A percentile compares a stretch with the other conserved stretches of the same genome.
Conservation (phyloP, 30 jellyfish, hydroid and myxozoan species). For the Chrysaora quinquecirrha region DNA sequence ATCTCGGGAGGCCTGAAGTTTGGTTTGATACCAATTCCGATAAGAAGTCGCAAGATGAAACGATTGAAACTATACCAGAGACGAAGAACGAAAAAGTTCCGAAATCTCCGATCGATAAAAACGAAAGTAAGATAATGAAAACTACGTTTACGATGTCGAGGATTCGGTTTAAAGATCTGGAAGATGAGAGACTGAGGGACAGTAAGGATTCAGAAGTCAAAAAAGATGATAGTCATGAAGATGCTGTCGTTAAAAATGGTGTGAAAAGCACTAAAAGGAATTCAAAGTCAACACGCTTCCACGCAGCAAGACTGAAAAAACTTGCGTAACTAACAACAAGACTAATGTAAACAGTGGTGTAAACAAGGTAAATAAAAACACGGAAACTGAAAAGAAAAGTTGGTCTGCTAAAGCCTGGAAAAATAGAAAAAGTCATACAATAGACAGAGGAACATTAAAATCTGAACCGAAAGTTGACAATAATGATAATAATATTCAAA, state of each 20-base stretch:
- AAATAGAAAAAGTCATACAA: background rate
- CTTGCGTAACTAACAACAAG: background rate
- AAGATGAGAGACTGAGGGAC: background rate
- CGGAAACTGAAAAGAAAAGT: background rate
- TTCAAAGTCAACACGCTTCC: background rate
- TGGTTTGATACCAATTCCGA: slow-evolving; percentile 67
- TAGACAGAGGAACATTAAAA: background rate
- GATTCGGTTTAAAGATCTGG: background rate
- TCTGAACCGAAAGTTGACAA: background rate
- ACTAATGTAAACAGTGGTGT: background rate
- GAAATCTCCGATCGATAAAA: background rate
- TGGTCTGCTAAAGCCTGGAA: background rate
- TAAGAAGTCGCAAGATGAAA: background rate
- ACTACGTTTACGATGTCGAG: background rate
- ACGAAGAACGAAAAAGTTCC: background rate
- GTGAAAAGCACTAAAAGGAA: background rate
- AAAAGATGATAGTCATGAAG: background rate
- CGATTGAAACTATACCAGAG: background rate
- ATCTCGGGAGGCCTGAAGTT: slow-evolving; percentile 44
- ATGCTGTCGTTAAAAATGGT: background rate
- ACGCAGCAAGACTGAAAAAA: background rate
- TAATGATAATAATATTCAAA: background rate
- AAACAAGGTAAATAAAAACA: background rate
- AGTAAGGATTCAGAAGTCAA: background rate
- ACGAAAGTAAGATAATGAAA: background rate